phyloP scores from a whole-genome alignment of 2,888 invertebrate species.

The Druceiella hillmani region DNA sequence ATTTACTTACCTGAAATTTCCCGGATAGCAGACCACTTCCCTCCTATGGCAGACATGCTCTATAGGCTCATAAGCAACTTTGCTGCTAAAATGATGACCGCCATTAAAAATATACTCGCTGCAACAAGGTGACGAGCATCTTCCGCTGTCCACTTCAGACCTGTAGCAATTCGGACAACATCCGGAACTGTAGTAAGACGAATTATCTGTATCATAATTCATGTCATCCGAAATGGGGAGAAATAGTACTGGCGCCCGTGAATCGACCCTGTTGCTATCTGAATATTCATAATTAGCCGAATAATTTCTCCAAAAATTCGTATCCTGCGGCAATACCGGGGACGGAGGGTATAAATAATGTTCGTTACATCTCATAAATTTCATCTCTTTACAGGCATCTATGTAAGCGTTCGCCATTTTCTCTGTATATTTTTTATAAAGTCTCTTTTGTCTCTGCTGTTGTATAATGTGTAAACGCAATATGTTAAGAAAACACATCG shows the following conservation, averaged over 20 bases:
- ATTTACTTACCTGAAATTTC: constrained; percentile 42
- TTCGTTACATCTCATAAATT: constrained; percentile 33
- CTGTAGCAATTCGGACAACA: constrained; percentile 13
- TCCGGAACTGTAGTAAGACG: constrained; percentile 34
- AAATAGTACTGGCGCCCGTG: constrained; percentile 39
- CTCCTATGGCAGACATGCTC: constrained; percentile 33
- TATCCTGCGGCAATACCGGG: constrained; percentile 10
- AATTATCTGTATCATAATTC: constrained; percentile 35
- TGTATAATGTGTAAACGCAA: constrained; percentile 51
- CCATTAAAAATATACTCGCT: constrained; percentile 51
- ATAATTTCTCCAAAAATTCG: constrained; percentile 12
- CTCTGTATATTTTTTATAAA: constrained; percentile 49
- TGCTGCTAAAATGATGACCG: constrained; percentile 44
- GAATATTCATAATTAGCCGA: constrained; percentile 20
- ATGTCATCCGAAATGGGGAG: constrained; percentile 35
- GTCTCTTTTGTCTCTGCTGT: constrained; percentile 44
- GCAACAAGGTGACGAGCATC: constrained; percentile 47
- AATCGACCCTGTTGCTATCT: constrained; percentile 29
- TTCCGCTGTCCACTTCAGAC: constrained; percentile 41
- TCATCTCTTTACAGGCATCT: constrained; percentile 39
- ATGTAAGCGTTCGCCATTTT: constrained; percentile 46
- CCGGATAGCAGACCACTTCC: constrained; percentile 40
- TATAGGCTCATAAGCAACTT: constrained; percentile 27
- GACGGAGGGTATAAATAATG: constrained; percentile 24
- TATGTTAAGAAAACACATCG: constrained; percentile 55